Base-by-base conservation (phyloP, 2,113 vertebrate genomes). In the Calidris pygmaea region DNA sequence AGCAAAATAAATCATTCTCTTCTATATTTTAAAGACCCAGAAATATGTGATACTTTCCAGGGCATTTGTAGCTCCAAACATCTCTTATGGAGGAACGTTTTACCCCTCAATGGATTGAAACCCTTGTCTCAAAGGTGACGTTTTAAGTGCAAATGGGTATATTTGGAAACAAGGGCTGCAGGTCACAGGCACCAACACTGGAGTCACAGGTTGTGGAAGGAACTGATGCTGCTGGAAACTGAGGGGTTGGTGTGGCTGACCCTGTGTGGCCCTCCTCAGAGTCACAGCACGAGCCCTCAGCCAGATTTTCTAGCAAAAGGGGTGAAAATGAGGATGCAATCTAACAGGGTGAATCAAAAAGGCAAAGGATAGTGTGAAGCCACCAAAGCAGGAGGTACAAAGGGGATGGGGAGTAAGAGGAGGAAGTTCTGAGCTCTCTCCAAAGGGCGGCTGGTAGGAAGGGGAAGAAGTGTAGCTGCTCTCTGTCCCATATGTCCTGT, bases 181-280 rank as follows among this genome's bases (percentile, higher is more conserved):
- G 19, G n/a, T 17, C 1, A 0, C 37, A 78, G 48, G 21, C 14
- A 89, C 47, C 13, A 56, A 27, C 1, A 1, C n/a, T 14, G 7
- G 26, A 73, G 21, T 73, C 4, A 0, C 47, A 45, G 19, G 13
- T 39, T 23, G 34, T 68, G 26, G 53, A 68, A 82, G 71, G 26
- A 89, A 34, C 9, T 0, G 2, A 39, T 39, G 45, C 8, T 66
- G 1, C 0, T 66, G 52, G 43, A 11, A 87, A 52, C 26, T 0
- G 1, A 50, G 17, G 15, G 15, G 15, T 52, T 9, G 4, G 26
- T 17, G 50, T 60, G 52, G 45, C 52, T 77, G 76, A 27, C 4
- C 6, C n/a, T 52, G 5, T 6, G 6, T 37, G n/a, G 15, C 7
- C 41, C 34, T 58, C n/a, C 12, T 62, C n/a, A 66, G 48, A 45